Conservation (phyloP, 2,113 vertebrate species). For the Xenus cinereus region DNA sequence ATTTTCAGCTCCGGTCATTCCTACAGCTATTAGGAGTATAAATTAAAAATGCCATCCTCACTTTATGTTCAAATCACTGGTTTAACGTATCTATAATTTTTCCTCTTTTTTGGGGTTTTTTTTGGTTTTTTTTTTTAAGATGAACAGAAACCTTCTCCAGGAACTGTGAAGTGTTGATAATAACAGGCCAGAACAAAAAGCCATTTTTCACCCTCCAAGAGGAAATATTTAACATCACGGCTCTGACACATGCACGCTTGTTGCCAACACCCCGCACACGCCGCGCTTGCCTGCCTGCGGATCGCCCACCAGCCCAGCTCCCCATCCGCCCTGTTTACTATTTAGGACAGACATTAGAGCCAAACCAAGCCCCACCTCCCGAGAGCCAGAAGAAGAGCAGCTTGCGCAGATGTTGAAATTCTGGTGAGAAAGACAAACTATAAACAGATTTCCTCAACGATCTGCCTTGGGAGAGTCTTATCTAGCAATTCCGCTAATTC, state of each 20-base stretch:
- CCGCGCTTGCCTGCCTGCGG: neutral
- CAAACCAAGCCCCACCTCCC: constrained; percentile 17
- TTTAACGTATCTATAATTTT: neutral
- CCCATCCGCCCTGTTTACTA: constrained; percentile 19
- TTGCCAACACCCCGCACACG: neutral
- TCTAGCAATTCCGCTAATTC: constrained; percentile 37
- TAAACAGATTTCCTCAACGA: constrained; percentile 55
- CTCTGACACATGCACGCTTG: neutral
- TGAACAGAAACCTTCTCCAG: neutral
- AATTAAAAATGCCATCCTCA: neutral
- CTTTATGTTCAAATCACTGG: neutral
- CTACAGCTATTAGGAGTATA: neutral
- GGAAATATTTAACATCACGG: neutral
- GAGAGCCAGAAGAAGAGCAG: neutral
- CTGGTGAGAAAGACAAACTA: constrained; percentile 42
- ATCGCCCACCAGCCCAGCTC: neutral
- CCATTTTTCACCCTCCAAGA: neutral
- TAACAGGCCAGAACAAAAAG: neutral
- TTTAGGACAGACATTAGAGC: neutral
- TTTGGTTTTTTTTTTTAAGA: neutral
- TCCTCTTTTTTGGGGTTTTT: too few species aligned
- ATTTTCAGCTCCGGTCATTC: neutral
- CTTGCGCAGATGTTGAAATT: constrained; percentile 40
- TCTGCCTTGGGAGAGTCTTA: constrained; percentile 30
- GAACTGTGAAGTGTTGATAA: neutral